Percentiles rank a stretch among this genome's conserved stretches.
These are phyloP conservation scores for Drosophila neonasuta DNA, from an alignment of 2,888 invertebrate species.

Conservation along the genomic window DNA sequence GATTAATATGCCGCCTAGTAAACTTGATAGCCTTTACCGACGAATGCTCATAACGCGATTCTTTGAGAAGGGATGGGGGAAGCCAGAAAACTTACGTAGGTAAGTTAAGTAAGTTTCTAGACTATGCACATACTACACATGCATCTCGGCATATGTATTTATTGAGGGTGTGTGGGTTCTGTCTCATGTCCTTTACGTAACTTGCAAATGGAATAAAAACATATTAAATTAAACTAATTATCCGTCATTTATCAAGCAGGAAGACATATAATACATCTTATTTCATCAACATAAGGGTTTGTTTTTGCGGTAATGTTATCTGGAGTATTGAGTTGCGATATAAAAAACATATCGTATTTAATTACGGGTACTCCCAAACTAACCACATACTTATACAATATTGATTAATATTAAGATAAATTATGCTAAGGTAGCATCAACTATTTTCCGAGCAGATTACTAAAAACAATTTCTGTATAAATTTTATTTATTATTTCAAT, in stretches of 20 bases:
- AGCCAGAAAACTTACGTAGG: slow-evolving; percentile 94
- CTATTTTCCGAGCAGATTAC: background rate
- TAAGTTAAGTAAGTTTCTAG: slow-evolving; percentile 77
- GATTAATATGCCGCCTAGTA: slow-evolving; percentile 84
- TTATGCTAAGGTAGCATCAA: background rate
- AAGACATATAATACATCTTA: background rate
- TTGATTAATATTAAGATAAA: background rate
- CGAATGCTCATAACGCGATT: slow-evolving; percentile 94
- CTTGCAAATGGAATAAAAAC: background rate
- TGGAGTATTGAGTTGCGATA: slow-evolving; percentile 12
- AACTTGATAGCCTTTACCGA: slow-evolving; percentile 91
- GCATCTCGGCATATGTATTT: background rate
- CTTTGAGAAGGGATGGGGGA: slow-evolving; percentile 98
- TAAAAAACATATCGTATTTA: slow-evolving; percentile 12
- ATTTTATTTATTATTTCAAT: background rate
- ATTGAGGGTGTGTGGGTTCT: slow-evolving; percentile 4
- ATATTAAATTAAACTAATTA: background rate
- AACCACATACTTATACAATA: background rate
- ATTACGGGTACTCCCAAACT: slow-evolving; percentile 24
- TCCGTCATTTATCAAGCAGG: background rate
- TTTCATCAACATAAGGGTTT: background rate
- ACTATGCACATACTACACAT: background rate
- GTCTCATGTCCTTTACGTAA: slow-evolving; percentile 40
- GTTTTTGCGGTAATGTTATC: slow-evolving; percentile 26
- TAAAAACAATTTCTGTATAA: background rate